These are phyloP conservation scores for Silurus asotus DNA, from an alignment of 2,113 vertebrate genomes.

Conservation along the genomic window DNA sequence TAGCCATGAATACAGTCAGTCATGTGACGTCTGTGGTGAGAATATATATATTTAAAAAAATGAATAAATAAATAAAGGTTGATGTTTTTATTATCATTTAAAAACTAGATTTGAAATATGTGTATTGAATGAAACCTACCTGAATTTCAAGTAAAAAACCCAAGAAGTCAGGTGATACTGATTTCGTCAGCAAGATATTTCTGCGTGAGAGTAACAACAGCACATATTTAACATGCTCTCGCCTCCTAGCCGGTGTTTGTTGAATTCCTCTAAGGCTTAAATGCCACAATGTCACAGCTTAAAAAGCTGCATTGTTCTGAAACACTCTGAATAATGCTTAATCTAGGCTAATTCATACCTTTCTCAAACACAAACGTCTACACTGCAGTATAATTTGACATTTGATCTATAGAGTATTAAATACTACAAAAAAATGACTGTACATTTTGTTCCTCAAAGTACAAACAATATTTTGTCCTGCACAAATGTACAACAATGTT, in stretches of 20 bases:
- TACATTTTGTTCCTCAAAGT: background rate
- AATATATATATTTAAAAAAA: too few relatives aligned
- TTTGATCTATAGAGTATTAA: background rate
- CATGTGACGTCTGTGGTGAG: too few relatives aligned
- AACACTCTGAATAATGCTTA: background rate
- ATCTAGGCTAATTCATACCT: background rate
- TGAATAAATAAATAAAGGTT: background rate
- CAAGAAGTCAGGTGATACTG: background rate
- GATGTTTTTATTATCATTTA: background rate
- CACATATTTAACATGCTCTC: conserved; percentile 11
- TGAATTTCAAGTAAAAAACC: background rate
- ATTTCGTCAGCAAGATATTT: background rate
- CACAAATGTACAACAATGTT: background rate
- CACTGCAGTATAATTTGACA: background rate
- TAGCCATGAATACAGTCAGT: background rate
- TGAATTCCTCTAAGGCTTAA: conserved; percentile 14
- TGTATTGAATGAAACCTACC: background rate
- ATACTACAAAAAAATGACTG: background rate
- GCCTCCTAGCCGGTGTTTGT: background rate
- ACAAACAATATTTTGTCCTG: background rate
- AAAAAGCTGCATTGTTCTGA: conserved; percentile 4
- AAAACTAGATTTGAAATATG: background rate
- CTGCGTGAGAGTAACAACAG: conserved; percentile 4
- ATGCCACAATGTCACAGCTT: conserved; percentile 11
- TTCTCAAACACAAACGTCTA: background rate